Conservation (phyloP, 2,888 invertebrate species). For the Drosophila austrosaltans region DNA sequence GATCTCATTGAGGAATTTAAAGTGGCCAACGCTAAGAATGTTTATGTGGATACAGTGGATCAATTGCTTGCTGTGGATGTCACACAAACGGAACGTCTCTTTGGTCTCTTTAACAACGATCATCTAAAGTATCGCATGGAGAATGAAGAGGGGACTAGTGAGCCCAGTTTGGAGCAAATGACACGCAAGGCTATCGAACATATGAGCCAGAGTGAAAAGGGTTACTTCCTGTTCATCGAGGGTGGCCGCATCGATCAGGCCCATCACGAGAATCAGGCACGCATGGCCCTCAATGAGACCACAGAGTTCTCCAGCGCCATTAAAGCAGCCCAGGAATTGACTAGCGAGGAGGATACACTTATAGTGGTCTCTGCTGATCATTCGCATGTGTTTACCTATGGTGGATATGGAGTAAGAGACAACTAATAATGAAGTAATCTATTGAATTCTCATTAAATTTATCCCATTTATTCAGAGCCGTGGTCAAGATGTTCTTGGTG, state of each 20-base stretch:
- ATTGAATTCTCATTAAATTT: neutral
- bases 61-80: slow-evolving; percentile 84
- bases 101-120: slow-evolving; percentile 87
- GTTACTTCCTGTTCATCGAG: slow-evolving; percentile 92
- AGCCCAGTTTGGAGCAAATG: slow-evolving; percentile 92
- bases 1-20: slow-evolving; percentile 89
- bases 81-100: slow-evolving; percentile 85
- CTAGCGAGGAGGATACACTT: slow-evolving; percentile 88
- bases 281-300: slow-evolving; percentile 82
- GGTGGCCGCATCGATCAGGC: slow-evolving; percentile 84
- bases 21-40: slow-evolving; percentile 82
- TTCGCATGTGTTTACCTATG: slow-evolving; percentile 89
- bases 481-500: slow-evolving; percentile 74
- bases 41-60: slow-evolving; percentile 85
- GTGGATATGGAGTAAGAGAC: slow-evolving; percentile 87
- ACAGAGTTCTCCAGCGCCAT: slow-evolving; percentile 91
- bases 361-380: slow-evolving; percentile 93
- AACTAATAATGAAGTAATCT: neutral
- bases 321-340: slow-evolving; percentile 86
- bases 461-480: slow-evolving; percentile 61
- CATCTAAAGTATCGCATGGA: slow-evolving; percentile 90
- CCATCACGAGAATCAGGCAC: slow-evolving; percentile 80
- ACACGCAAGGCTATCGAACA: slow-evolving; percentile 90
- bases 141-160: slow-evolving; percentile 82
- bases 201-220: slow-evolving; percentile 87